Evolutionary conservation across 2,888 invertebrate genomes (phyloP).

Genomic region (Orgyia antiqua): DNA sequence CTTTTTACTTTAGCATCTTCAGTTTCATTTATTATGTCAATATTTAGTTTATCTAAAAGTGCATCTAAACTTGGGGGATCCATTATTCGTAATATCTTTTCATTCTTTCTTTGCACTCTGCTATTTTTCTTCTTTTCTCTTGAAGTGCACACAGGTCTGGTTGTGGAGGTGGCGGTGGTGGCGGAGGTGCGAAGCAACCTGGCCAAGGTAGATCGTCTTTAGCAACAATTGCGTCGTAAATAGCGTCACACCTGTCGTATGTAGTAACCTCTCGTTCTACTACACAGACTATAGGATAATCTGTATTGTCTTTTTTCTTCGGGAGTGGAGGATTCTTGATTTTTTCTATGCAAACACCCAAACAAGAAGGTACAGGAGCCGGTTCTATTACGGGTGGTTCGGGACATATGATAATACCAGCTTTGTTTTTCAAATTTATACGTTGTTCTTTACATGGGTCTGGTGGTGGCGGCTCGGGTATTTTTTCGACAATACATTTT

Average conservation of each 20-base stretch:
- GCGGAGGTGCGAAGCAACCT: conserved; percentile 35
- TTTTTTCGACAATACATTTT: conserved; percentile 34
- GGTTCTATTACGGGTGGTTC: conserved; percentile 31
- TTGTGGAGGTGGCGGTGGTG: conserved; percentile 35
- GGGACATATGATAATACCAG: conserved; percentile 45
- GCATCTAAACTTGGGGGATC: not conserved
- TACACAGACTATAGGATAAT: conserved; percentile 30
- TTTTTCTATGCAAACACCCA: conserved; percentile 47
- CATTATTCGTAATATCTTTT: conserved; percentile 41
- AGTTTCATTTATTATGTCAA: conserved; percentile 3
- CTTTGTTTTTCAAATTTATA: conserved; percentile 33
- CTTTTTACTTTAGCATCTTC: not conserved
- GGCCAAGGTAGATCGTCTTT: conserved; percentile 35
- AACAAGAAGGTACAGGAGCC: conserved; percentile 30
- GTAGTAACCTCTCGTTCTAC: conserved; percentile 35
- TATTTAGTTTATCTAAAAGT: not conserved
- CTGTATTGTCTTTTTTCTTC: not conserved
- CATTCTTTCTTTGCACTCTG: conserved; percentile 41
- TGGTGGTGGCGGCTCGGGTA: conserved; percentile 33
- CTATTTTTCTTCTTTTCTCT: conserved; percentile 22
- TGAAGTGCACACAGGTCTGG: conserved; percentile 43
- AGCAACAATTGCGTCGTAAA: conserved; percentile 24
- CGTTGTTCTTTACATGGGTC: conserved; percentile 39
- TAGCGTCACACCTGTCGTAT: conserved; percentile 38
- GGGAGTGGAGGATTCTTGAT: conserved; percentile 44